Evolutionary conservation across 2,113 vertebrate genomes (phyloP).

Genomic region (Rhynchopsitta pachyrhyncha): DNA sequence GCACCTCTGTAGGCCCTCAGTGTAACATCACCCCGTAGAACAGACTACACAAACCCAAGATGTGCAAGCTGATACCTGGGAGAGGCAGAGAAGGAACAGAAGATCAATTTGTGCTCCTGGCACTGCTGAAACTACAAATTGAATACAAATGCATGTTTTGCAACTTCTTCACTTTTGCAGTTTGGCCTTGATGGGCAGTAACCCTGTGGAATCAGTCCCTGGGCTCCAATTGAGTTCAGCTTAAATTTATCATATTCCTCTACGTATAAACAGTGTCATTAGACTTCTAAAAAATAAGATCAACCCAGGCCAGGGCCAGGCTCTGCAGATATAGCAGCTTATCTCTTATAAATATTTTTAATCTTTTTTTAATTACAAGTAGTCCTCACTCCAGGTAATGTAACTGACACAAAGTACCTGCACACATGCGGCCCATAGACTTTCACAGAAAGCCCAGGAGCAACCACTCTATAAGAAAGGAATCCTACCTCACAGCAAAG

Average conservation of each 20-base stretch:
- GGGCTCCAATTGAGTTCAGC: not conserved
- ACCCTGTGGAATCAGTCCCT: not conserved
- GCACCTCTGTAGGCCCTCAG: not conserved
- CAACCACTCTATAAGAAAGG: conserved; percentile 73
- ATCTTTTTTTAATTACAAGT: conserved; percentile 75
- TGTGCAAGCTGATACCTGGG: not conserved
- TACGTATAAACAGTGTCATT: conserved; percentile 60
- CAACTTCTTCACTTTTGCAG: not conserved
- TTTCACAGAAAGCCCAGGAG: conserved; percentile 95
- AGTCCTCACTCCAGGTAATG: conserved; percentile 71
- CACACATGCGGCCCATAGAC: conserved; percentile 75
- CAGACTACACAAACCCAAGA: not conserved
- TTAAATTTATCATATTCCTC: not conserved
- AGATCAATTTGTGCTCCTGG: not conserved
- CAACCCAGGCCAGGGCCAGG: conserved; percentile 62
- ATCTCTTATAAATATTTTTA: conserved; percentile 78
- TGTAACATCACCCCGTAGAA: not conserved
- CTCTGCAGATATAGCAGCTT: conserved; percentile 72
- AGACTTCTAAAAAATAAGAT: conserved; percentile 73
- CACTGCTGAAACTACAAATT: not conserved
- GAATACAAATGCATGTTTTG: not conserved
- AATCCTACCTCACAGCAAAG: conserved; percentile 77
- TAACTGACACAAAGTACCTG: conserved; percentile 73
- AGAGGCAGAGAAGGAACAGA: not conserved
- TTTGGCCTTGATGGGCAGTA: not conserved